A percentile compares a stretch with the other conserved stretches of the same genome.
Conservation (phyloP, 2,113 vertebrate genomes). For the Tauraco erythrolophus region DNA sequence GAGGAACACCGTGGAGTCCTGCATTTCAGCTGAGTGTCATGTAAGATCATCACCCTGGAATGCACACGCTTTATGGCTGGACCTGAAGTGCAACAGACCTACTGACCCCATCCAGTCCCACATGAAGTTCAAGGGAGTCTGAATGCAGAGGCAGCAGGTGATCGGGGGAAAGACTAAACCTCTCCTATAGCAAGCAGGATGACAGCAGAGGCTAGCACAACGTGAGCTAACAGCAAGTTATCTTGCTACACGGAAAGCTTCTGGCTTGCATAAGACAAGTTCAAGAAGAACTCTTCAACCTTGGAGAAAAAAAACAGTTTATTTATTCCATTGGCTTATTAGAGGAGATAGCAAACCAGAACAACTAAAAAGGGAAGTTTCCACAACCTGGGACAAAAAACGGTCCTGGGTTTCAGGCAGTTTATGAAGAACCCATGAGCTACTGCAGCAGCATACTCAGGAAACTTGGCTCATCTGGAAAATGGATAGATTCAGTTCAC, state of each 20-base stretch:
- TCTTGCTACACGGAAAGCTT: neutral
- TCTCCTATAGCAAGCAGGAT: neutral
- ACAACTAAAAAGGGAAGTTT: neutral
- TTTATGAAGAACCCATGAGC: slow-evolving; percentile 21
- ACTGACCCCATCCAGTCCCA: neutral
- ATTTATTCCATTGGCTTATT: neutral
- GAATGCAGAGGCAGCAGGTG: neutral
- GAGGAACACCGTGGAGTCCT: neutral
- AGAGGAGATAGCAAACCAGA: neutral
- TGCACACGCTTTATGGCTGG: neutral
- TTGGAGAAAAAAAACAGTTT: neutral
- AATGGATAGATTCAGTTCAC: neutral
- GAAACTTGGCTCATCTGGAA: neutral
- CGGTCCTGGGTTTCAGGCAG: neutral
- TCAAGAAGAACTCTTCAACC: neutral
- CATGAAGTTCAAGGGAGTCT: neutral
- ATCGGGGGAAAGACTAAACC: neutral
- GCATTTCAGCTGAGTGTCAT: neutral
- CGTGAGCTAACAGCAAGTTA: neutral
- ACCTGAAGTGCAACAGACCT: neutral
- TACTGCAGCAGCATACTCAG: neutral
- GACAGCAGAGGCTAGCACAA: neutral
- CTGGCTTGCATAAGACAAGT: neutral
- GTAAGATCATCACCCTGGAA: neutral
- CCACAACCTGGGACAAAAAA: neutral